Base-by-base conservation (phyloP, 2,888 invertebrate genomes). In the Melieria omissa region DNA sequence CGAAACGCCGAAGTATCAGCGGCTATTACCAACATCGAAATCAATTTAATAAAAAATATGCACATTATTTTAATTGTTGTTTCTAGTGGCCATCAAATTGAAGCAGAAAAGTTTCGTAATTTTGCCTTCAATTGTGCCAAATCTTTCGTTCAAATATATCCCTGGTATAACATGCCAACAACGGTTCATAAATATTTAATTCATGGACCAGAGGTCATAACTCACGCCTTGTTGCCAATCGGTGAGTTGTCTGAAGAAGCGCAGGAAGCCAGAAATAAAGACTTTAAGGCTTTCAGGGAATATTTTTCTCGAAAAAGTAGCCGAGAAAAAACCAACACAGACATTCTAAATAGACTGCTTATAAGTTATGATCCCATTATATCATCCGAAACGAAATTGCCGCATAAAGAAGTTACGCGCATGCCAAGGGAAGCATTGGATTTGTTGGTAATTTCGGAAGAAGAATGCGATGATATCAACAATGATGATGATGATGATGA, bases 1-100 rank as follows among this genome's bases (percentile, higher is more conserved):
- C 5, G 4, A 57, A 57, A 4, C 14, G 14, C 16, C 12, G 57
- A 57, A 14, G 16, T 16, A 3, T 57, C 57, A 12, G 57, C 57
- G 14, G 8, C 8, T n/a, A 57, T 57, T 14, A 57, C 57, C 8
- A 57, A 7, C 3, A 16, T 57, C 10, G 57, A 16, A 5, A 57
- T 6, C 16, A 57, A 57, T 57, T 57, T 5, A 57, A 57, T 57
- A 14, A 57, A 57, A 57, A 57, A 14, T 9, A 49, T 49, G 49
- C 49, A n/a, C n/a, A 49, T 12, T 12, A 49, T 49, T 4, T 12
- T 49, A 49, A 49, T n/a, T 12, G n/a, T n/a, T n/a, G 49, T 12
- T 49, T 49, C 49, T 12, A n/a, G 49, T 49, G 49, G 49, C 9
- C 49, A 49, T 49, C 49, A 49, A 49, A 49, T 49, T n/a, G 49